phyloP scores from a whole-genome alignment of 1,140 invertebrate species.

The Theocolax elegans region DNA sequence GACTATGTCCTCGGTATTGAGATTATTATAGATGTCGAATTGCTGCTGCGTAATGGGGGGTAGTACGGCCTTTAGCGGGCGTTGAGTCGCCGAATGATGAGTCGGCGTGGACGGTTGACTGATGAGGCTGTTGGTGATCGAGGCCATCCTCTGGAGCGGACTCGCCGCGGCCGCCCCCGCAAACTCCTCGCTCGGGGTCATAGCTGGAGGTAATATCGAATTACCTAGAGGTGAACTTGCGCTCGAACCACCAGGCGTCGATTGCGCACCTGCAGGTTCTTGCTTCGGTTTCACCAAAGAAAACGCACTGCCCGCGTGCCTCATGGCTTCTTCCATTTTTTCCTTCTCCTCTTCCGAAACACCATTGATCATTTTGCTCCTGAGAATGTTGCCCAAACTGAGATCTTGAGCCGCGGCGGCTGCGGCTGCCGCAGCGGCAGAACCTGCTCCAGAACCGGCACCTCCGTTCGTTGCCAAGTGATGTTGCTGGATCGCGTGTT shows the following conservation, averaged over 20 bases:
- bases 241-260: slow-evolving; percentile 71
- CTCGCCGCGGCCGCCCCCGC: slow-evolving; percentile 83
- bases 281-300: slow-evolving; percentile 84
- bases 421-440: slow-evolving; percentile 76
- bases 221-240: slow-evolving; percentile 84
- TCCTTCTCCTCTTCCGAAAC: slow-evolving; percentile 74
- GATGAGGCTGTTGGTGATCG: slow-evolving; percentile 95
- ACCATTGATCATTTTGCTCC: slow-evolving; percentile 75
- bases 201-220: slow-evolving; percentile 82
- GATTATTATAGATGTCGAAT: slow-evolving; percentile 97
- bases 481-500: slow-evolving; percentile 77
- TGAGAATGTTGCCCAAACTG: slow-evolving; percentile 81
- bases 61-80: slow-evolving; percentile 94
- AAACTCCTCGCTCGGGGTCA: slow-evolving; percentile 82
- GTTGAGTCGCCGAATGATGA: slow-evolving; percentile 81
- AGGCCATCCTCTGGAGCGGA: slow-evolving; percentile 96
- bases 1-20: slow-evolving; percentile 99
- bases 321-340: slow-evolving; percentile 76
- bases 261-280: slow-evolving; percentile 76
- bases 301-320: slow-evolving; percentile 86
- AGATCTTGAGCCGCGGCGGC: slow-evolving; percentile 84
- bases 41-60: slow-evolving; percentile 99
- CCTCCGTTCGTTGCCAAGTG: slow-evolving; percentile 71
- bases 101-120: slow-evolving; percentile 88
- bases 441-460: slow-evolving; percentile 73